A percentile compares a stretch with the other conserved stretches of the same genome.
Conservation (phyloP, 2,888 invertebrate species). For the Tortricodes alternella region DNA sequence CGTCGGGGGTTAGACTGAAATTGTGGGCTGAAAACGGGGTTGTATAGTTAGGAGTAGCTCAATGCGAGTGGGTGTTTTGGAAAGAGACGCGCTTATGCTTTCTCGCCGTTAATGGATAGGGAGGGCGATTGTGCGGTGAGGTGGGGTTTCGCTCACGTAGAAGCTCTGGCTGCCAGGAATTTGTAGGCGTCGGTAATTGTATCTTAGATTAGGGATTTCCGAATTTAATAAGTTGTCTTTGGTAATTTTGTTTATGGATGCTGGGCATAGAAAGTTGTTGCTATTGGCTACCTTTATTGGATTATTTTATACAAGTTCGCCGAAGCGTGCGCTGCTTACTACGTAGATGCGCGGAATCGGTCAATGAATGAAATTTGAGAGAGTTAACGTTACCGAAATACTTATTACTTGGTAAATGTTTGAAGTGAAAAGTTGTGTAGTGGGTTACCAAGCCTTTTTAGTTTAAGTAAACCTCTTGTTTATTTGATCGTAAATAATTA, state of each 20-base stretch:
- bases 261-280: not conserved
- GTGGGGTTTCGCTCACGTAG: slow-evolving; percentile 57
- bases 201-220: slow-evolving; percentile 66
- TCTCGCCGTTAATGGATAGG: slow-evolving; percentile 35
- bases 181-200: slow-evolving; percentile 72
- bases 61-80: slow-evolving; percentile 65
- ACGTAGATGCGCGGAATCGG: not conserved
- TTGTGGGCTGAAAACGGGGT: slow-evolving; percentile 66
- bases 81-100: slow-evolving; percentile 45
- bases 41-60: slow-evolving; percentile 55
- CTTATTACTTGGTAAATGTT: too few species aligned
- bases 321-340: not conserved
- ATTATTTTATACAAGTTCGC: not conserved
- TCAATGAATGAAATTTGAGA: not conserved
- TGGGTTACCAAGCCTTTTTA: too few species aligned
- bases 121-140: slow-evolving; percentile 45
- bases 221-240: slow-evolving; percentile 58
- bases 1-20: slow-evolving; percentile 62
- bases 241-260: slow-evolving; percentile 13
- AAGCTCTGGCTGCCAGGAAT: slow-evolving; percentile 57
- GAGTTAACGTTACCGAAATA: not conserved
- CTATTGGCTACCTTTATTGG: not conserved
- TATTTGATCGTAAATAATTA: too few species aligned
- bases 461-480: too few species aligned
- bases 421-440: too few species aligned